phyloP scores from a whole-genome alignment of 2,888 invertebrate species.

The Lottia gigantea region DNA sequence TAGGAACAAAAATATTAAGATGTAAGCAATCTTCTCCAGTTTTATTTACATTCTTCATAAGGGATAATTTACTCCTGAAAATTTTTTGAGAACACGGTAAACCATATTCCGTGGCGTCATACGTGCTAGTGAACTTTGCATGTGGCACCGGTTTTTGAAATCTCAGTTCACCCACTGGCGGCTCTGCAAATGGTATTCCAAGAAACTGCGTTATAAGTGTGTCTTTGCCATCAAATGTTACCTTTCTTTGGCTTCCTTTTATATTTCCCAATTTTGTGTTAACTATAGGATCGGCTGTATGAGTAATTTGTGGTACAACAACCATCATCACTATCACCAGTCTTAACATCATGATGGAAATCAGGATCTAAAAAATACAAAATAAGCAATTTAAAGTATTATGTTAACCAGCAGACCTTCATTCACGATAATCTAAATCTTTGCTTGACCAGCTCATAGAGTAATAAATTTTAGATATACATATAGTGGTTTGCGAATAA shows the following conservation, averaged over 20 bases:
- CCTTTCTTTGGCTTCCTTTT: not conserved
- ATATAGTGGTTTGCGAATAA: too few relatives aligned
- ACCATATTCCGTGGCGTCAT: slow-evolving; percentile 84
- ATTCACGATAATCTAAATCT: too few relatives aligned
- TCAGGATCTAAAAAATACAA: too few relatives aligned
- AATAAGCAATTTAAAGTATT: too few relatives aligned
- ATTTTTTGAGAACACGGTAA: slow-evolving; percentile 84
- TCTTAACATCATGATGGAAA: too few relatives aligned
- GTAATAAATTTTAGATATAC: too few relatives aligned
- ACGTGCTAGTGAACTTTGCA: slow-evolving; percentile 71
- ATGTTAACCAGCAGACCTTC: too few relatives aligned
- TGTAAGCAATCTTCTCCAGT: slow-evolving; percentile 45
- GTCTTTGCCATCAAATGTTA: not conserved
- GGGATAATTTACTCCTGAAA: too few relatives aligned
- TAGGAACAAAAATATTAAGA: slow-evolving; percentile 45
- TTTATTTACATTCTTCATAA: slow-evolving; percentile 23
- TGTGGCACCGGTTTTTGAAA: slow-evolving; percentile 50
- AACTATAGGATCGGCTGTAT: not conserved
- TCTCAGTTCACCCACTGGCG: slow-evolving; percentile 74
- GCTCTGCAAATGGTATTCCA: slow-evolving; percentile 61
- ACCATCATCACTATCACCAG: too few relatives aligned
- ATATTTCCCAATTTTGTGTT: not conserved
- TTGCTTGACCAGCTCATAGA: too few relatives aligned
- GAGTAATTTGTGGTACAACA: not conserved
- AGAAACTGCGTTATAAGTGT: not conserved